phyloP scores from a whole-genome alignment of 2,113 vertebrate genomes.

The Megalops atlanticus region DNA sequence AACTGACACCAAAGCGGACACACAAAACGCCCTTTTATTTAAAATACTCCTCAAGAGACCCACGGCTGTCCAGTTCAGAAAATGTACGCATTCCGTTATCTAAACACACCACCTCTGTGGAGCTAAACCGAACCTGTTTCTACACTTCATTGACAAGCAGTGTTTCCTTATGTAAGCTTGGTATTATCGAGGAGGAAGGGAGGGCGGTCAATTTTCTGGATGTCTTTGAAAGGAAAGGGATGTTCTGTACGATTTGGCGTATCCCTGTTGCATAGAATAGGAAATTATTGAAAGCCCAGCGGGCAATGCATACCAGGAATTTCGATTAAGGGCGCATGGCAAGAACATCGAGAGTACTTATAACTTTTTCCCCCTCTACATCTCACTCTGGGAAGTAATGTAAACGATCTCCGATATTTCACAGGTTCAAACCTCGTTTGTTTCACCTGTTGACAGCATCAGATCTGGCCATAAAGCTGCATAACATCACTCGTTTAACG shows the following conservation, averaged over 20 bases:
- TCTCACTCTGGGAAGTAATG: neutral
- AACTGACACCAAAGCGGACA: neutral
- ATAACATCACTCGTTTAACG: too few species aligned
- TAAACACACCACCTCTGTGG: neutral
- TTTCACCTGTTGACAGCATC: too few species aligned
- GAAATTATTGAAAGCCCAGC: neutral
- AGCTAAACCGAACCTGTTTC: neutral
- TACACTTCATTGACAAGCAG: neutral
- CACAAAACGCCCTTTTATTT: neutral
- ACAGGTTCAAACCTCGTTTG: neutral
- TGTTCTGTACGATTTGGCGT: neutral
- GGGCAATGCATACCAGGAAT: too few species aligned
- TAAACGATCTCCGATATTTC: neutral
- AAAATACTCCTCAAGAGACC: neutral
- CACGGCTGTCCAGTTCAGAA: neutral
- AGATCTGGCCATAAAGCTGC: too few species aligned
- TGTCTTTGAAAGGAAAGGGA: neutral
- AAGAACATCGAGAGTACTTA: too few species aligned
- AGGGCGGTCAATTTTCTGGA: neutral
- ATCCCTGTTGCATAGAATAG: neutral
- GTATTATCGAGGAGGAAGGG: conserved; percentile 3
- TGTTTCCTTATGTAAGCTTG: conserved; percentile 9
- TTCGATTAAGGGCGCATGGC: too few species aligned
- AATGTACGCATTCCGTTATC: neutral
- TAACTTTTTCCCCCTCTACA: too few species aligned